phyloP scores from a whole-genome alignment of 2,113 vertebrate genomes.

The Pelodiscus sinensis region DNA sequence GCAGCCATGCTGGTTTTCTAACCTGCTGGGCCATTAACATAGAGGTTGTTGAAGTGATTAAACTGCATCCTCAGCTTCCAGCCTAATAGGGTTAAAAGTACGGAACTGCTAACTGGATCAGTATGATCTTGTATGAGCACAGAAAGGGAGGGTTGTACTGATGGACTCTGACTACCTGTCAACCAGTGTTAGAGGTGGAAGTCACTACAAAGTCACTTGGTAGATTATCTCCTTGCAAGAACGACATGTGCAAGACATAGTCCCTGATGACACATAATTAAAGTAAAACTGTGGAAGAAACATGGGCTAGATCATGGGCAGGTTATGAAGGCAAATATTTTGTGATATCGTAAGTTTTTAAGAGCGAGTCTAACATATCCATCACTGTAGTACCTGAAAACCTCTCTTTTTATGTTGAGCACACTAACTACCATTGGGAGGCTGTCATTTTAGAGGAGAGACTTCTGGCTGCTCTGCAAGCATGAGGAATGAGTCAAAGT shows the following conservation, averaged over 20 bases:
- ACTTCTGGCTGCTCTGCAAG: neutral
- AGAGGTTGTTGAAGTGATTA: constrained; percentile 11
- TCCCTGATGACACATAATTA: neutral
- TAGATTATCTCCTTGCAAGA: neutral
- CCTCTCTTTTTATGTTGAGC: neutral
- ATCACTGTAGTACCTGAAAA: neutral
- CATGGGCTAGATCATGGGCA: neutral
- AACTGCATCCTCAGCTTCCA: constrained; percentile 23
- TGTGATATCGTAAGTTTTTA: neutral
- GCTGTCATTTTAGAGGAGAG: neutral
- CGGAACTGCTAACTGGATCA: constrained; percentile 51
- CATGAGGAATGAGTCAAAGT: neutral
- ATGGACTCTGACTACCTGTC: constrained; percentile 39
- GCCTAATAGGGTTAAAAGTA: constrained; percentile 42
- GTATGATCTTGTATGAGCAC: neutral
- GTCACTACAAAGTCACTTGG: neutral
- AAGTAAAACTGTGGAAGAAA: neutral
- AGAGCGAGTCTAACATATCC: neutral
- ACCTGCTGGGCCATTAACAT: neutral
- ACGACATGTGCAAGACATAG: neutral
- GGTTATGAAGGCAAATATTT: neutral
- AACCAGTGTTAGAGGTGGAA: constrained; percentile 29
- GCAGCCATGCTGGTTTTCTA: neutral
- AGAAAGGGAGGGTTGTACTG: neutral
- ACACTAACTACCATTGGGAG: neutral